phyloP scores from a whole-genome alignment of 2,797 vertebrate species.

The Luscinia megarhynchos region DNA sequence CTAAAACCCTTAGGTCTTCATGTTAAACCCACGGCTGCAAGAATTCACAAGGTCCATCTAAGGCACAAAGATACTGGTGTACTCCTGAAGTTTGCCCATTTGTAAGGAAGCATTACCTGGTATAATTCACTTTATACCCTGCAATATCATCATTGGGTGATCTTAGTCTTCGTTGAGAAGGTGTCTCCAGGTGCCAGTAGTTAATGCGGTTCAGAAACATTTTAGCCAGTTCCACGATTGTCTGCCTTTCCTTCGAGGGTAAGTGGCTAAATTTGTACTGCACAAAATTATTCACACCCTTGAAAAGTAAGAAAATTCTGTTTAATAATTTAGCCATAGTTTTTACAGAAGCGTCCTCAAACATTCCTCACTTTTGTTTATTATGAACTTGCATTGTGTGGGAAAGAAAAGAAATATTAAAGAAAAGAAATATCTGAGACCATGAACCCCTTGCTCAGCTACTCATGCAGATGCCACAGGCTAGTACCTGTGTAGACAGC shows the following conservation, averaged over 20 bases:
- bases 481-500: not conserved
- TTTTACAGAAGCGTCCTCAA: not conserved
- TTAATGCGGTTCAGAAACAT: conserved; percentile 99
- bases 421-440: not conserved
- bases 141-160: conserved; percentile 91
- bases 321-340: not conserved
- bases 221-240: conserved; percentile 95
- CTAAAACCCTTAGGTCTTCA: not conserved
- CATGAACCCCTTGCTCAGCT: not conserved
- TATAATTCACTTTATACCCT: conserved; percentile 96
- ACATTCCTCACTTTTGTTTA: not conserved
- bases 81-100: not conserved
- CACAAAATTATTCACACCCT: conserved; percentile 99
- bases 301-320: conserved; percentile 21
- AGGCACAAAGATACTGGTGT: not conserved
- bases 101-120: conserved; percentile 82
- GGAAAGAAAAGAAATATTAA: not conserved
- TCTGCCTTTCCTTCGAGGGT: conserved; percentile 94
- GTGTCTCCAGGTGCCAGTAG: conserved; percentile 98
- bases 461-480: not conserved
- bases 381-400: not conserved
- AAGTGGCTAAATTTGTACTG: conserved; percentile 99
- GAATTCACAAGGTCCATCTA: not conserved
- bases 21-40: not conserved
- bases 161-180: conserved; percentile 90